phyloP scores from a whole-genome alignment of 1,140 invertebrate genomes.

The Neomicropteryx cornuta region DNA sequence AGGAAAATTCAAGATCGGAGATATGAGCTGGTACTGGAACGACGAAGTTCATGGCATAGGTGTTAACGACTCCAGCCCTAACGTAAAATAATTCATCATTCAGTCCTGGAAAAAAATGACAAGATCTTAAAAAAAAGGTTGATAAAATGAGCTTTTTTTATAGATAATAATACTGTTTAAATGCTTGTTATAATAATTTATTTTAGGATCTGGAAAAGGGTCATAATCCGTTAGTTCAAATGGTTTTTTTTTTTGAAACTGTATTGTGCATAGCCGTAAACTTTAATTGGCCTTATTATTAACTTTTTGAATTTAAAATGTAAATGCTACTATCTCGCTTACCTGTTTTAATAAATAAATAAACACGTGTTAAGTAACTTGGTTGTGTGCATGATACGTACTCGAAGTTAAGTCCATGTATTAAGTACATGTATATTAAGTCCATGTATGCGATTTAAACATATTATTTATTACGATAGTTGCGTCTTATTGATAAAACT shows the following conservation, averaged over 20 bases:
- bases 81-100: conserved; percentile 79
- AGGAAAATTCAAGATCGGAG: conserved; percentile 76
- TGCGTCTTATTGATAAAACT: too few species aligned
- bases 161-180: not conserved
- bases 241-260: not conserved
- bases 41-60: conserved; percentile 79
- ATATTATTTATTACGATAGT: too few species aligned
- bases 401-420: too few species aligned
- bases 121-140: conserved; percentile 6
- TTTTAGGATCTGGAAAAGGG: not conserved
- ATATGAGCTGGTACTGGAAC: conserved; percentile 72
- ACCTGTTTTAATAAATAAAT: too few species aligned
- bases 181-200: not conserved
- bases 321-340: too few species aligned
- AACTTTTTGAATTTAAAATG: too few species aligned
- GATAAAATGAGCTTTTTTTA: not conserved
- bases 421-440: too few species aligned
- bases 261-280: not conserved
- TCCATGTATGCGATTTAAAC: too few species aligned
- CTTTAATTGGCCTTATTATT: not conserved
- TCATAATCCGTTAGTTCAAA: not conserved
- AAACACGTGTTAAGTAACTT: too few species aligned
- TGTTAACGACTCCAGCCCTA: conserved; percentile 76
- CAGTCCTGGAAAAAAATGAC: conserved; percentile 54
- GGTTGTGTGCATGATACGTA: too few species aligned